Evolutionary conservation across 1,140 invertebrate genomes (phyloP).

Genomic region (Centruroides vittatus): DNA sequence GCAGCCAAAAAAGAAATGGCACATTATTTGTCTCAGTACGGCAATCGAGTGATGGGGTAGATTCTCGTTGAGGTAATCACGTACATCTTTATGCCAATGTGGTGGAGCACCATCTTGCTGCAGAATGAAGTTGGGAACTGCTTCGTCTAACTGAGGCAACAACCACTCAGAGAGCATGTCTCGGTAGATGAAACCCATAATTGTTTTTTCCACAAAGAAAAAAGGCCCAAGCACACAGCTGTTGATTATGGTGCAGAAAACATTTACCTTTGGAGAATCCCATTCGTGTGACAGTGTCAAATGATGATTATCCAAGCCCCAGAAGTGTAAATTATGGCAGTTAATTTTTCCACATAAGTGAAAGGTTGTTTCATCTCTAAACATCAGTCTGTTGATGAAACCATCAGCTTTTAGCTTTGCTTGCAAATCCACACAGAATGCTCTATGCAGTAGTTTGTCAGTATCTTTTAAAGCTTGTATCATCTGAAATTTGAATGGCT

Average conservation of each 20-base stretch:
- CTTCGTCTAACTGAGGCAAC: constrained; percentile 6
- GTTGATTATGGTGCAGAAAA: constrained; percentile 4
- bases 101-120: constrained; percentile 7
- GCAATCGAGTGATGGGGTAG: constrained; percentile 14
- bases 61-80: constrained; percentile 7
- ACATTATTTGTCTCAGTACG: constrained; percentile 21
- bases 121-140: constrained; percentile 10
- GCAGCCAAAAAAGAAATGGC: constrained; percentile 25
- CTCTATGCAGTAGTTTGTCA: too few species aligned
- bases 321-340: not conserved
- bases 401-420: not conserved
- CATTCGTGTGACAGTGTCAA: not conserved
- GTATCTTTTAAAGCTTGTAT: too few species aligned
- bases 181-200: not conserved
- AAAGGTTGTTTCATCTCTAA: constrained; percentile 6
- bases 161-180: constrained; percentile 7
- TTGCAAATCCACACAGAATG: too few species aligned
- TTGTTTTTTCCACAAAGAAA: constrained; percentile 6
- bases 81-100: constrained; percentile 3
- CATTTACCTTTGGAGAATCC: constrained; percentile 5
- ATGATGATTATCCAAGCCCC: constrained; percentile 4
- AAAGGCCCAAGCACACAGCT: constrained; percentile 1
- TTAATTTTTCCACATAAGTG: constrained; percentile 4
- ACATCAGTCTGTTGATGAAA: not conserved
- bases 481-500: too few species aligned